Conservation (phyloP, 2,113 vertebrate genomes). For the Dicaeum eximium region DNA sequence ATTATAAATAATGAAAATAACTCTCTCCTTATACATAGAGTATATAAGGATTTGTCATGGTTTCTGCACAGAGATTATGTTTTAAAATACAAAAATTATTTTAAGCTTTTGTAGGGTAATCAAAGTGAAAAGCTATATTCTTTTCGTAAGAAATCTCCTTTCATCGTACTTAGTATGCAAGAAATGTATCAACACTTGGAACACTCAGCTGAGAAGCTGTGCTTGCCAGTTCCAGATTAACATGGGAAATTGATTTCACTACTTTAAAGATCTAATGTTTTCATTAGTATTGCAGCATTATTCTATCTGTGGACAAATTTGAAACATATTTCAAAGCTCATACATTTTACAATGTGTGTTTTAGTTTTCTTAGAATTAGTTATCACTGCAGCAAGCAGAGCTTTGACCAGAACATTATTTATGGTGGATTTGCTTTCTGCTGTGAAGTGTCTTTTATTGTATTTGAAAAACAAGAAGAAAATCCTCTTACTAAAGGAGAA, state of each 20-base stretch:
- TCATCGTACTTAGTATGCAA: slow-evolving; percentile 61
- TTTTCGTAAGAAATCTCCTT: slow-evolving; percentile 11
- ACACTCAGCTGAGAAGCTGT: slow-evolving; percentile 59
- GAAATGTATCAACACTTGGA: slow-evolving; percentile 47
- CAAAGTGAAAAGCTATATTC: slow-evolving; percentile 20
- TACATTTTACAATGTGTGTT: not conserved
- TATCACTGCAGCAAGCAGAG: not conserved
- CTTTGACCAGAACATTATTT: not conserved
- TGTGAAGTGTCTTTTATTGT: not conserved
- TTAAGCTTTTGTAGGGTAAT: not conserved
- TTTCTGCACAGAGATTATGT: not conserved
- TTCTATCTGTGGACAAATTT: not conserved
- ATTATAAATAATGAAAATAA: not conserved
- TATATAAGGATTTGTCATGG: not conserved
- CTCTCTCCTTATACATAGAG: not conserved
- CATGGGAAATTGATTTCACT: slow-evolving; percentile 44
- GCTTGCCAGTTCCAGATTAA: slow-evolving; percentile 53
- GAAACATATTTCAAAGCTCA: not conserved
- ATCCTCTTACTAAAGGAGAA: not conserved
- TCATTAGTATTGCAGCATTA: not conserved
- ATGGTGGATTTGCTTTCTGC: not conserved
- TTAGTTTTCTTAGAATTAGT: slow-evolving; percentile 23
- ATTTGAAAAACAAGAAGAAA: slow-evolving; percentile 43
- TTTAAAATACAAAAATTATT: not conserved
- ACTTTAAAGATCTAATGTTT: slow-evolving; percentile 7